Evolutionary conservation across 1,140 invertebrate species (phyloP).

Genomic region (Euborellia annulipes): DNA sequence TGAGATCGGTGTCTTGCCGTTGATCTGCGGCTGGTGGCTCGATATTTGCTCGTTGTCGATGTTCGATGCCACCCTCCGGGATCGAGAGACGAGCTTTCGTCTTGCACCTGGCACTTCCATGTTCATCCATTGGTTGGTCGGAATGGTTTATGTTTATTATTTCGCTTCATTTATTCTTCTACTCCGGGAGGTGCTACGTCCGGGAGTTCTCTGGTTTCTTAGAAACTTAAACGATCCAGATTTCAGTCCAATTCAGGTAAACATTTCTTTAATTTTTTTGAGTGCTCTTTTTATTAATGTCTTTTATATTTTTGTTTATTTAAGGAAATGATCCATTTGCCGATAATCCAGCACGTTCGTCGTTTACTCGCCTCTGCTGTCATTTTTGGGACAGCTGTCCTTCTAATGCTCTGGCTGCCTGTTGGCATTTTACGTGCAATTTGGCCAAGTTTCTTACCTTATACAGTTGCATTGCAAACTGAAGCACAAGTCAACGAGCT

Average conservation of each 20-base stretch:
- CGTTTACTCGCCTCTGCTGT: constrained; percentile 83
- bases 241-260: constrained; percentile 91
- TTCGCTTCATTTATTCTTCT: constrained; percentile 94
- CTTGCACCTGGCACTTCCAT: constrained; percentile 84
- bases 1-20: constrained; percentile 90
- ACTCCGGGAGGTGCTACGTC: constrained; percentile 81
- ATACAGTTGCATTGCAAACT: constrained; percentile 65
- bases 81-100: constrained; percentile 73
- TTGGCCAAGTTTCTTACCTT: constrained; percentile 82
- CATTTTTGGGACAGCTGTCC: constrained; percentile 88
- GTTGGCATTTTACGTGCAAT: constrained; percentile 70
- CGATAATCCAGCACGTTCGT: constrained; percentile 77
- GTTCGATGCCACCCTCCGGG: constrained; percentile 82
- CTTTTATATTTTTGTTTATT: constrained; percentile 11
- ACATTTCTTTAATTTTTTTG: constrained; percentile 5
- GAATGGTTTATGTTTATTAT: constrained; percentile 99
- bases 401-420: constrained; percentile 93
- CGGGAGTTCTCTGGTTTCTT: constrained; percentile 92
- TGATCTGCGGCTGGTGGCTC: constrained; percentile 98
- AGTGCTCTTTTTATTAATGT: neutral
- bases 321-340: constrained; percentile 90
- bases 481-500: constrained; percentile 80
- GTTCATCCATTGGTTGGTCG: constrained; percentile 98
- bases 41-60: constrained; percentile 93
- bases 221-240: constrained; percentile 97